A percentile compares a stretch with the other conserved stretches of the same genome.
phyloP scores from a whole-genome alignment of 2,797 vertebrate genomes.

The Lagocephalus sceleratus region DNA sequence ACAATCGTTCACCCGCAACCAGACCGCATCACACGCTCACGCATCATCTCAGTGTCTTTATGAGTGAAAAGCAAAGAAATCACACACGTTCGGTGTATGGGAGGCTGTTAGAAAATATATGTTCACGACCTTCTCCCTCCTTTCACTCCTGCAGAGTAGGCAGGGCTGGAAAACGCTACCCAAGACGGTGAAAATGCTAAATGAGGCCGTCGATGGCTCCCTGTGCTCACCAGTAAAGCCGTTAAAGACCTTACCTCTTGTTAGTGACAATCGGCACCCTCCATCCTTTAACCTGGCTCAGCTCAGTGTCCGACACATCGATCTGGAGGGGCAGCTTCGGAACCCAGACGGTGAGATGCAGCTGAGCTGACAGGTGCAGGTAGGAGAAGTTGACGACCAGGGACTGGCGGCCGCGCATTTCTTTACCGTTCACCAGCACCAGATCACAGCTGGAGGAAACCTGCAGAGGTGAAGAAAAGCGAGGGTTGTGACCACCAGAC shows the following conservation, averaged over 20 bases:
- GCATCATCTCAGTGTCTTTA: background rate
- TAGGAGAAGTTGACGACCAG: conserved; percentile 91
- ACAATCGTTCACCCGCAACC: background rate
- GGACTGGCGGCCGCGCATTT: conserved; percentile 90
- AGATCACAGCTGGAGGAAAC: conserved; percentile 86
- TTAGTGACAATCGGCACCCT: conserved; percentile 87
- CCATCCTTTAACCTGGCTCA: conserved; percentile 98
- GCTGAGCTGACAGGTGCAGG: conserved; percentile 87
- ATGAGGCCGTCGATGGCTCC: too few species aligned
- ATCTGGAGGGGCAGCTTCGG: conserved; percentile 93
- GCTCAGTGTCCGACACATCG: conserved; percentile 90
- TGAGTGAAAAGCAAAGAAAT: background rate
- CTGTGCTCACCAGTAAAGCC: too few species aligned
- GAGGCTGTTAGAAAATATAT: too few species aligned
- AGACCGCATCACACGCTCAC: background rate
- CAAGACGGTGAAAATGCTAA: too few species aligned
- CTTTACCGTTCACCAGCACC: conserved; percentile 91
- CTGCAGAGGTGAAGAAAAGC: conserved; percentile 53
- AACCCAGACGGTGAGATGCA: conserved; percentile 89
- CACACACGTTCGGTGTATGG: too few species aligned
- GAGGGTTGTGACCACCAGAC: background rate
- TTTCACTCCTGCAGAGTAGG: background rate
- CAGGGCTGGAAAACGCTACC: background rate
- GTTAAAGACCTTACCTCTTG: conserved; percentile 76
- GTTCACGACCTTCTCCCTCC: background rate